Evolutionary conservation across 2,888 invertebrate genomes (phyloP).

Genomic region (Darwinula stevensoni): DNA sequence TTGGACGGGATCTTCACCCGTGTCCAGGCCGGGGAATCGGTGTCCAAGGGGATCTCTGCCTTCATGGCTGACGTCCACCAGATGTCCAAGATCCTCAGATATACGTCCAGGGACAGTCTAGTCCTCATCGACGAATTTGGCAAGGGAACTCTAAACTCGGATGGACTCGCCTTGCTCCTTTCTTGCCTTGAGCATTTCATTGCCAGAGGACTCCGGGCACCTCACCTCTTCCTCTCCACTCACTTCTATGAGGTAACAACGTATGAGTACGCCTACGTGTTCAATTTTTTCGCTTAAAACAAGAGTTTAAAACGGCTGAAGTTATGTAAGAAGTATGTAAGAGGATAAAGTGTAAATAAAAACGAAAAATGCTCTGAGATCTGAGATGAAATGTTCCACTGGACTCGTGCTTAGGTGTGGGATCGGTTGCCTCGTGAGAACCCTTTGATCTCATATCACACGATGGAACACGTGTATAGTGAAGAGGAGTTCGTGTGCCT

Average conservation of each 20-base stretch:
- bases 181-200: slow-evolving; percentile 35
- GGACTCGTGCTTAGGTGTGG: too few species aligned
- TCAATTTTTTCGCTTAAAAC: too few species aligned
- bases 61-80: slow-evolving; percentile 59
- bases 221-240: slow-evolving; percentile 43
- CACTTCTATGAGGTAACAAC: slow-evolving; percentile 36
- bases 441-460: too few species aligned
- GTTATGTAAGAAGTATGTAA: too few species aligned
- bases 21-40: slow-evolving; percentile 42
- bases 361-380: too few species aligned
- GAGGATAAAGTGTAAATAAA: too few species aligned
- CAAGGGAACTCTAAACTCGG: slow-evolving; percentile 41
- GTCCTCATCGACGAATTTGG: slow-evolving; percentile 72
- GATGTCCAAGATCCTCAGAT: too few species aligned
- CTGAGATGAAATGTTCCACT: too few species aligned
- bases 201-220: slow-evolving; percentile 25
- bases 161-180: slow-evolving; percentile 40
- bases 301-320: too few species aligned
- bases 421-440: too few species aligned
- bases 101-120: too few species aligned
- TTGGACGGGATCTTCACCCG: slow-evolving; percentile 42
- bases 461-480: slow-evolving; percentile 27
- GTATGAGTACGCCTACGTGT: too few species aligned
- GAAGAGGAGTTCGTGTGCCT: slow-evolving; percentile 31
- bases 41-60: slow-evolving; percentile 44